Percentiles rank a stretch among this genome's conserved stretches.
Conservation (phyloP, 2,113 vertebrate species). For the Scopus umbretta region DNA sequence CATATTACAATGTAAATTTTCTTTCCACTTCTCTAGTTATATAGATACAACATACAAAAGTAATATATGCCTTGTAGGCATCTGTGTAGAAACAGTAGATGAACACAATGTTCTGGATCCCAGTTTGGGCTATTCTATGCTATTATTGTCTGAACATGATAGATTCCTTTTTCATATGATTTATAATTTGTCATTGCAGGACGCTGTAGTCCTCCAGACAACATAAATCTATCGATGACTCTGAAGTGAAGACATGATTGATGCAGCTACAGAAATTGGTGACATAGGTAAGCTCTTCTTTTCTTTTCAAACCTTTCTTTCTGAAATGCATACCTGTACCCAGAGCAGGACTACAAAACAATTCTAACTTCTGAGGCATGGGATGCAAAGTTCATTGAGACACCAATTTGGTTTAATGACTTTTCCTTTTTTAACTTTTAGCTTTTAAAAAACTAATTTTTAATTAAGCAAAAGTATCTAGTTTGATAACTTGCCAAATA, state of each 20-base stretch:
- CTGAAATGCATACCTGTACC: background rate
- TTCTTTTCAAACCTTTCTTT: background rate
- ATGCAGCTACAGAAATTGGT: background rate
- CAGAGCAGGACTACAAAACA: background rate
- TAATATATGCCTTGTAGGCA: background rate
- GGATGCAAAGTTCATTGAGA: background rate
- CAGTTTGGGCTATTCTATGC: background rate
- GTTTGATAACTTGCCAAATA: background rate
- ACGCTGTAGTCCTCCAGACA: conserved; percentile 31
- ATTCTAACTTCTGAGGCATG: background rate
- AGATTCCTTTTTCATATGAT: conserved; percentile 21
- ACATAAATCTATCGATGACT: conserved; percentile 46
- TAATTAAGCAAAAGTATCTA: background rate
- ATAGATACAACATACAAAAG: background rate
- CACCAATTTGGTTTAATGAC: accelerated
- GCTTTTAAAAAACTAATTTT: background rate
- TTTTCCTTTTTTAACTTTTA: background rate
- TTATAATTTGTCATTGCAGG: conserved; percentile 67
- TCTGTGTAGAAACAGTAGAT: background rate
- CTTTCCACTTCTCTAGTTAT: background rate
- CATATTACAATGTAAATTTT: background rate
- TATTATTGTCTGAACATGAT: background rate
- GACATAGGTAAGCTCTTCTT: background rate
- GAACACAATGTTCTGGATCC: background rate
- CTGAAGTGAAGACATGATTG: background rate